Conservation (phyloP, 2,797 vertebrate species). For the Melanotaenia parkinsoni region DNA sequence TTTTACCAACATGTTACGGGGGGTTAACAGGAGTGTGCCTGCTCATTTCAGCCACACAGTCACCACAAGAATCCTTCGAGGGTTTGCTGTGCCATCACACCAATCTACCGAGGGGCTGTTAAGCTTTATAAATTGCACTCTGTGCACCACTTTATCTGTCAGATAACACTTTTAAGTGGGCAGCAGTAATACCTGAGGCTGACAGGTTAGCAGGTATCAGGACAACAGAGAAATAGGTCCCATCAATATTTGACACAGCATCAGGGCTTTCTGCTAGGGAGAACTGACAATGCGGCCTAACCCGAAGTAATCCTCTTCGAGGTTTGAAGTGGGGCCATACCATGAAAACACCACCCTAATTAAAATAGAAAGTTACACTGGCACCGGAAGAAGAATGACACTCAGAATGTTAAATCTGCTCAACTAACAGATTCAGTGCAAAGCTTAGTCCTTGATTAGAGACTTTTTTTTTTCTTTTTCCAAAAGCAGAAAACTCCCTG, state of each 20-base stretch:
- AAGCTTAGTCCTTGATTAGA: slow-evolving; percentile 56
- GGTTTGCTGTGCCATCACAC: slow-evolving; percentile 15
- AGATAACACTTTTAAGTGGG: slow-evolving; percentile 42
- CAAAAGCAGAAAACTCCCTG: slow-evolving; percentile 22
- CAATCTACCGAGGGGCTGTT: slow-evolving; percentile 36
- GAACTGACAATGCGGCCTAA: slow-evolving; percentile 34
- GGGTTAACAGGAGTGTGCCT: slow-evolving; percentile 57
- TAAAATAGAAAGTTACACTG: slow-evolving; percentile 59
- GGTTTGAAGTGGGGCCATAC: slow-evolving; percentile 38
- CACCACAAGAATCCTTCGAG: slow-evolving; percentile 23
- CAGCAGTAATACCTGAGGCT: slow-evolving; percentile 47
- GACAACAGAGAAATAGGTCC: slow-evolving; percentile 29
- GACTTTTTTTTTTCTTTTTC: slow-evolving; percentile 16
- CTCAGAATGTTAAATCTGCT: slow-evolving; percentile 49
- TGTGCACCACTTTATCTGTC: slow-evolving; percentile 29
- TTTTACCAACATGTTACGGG: slow-evolving; percentile 56
- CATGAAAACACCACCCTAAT: slow-evolving; percentile 69
- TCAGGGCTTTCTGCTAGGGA: neutral
- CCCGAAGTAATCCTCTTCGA: slow-evolving; percentile 53
- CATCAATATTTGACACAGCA: slow-evolving; percentile 6
- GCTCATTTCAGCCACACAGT: slow-evolving; percentile 33
- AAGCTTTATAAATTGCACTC: slow-evolving; percentile 35
- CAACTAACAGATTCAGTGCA: slow-evolving; percentile 37
- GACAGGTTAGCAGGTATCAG: slow-evolving; percentile 37
- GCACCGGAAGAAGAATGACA: slow-evolving; percentile 44